Base-by-base conservation (phyloP, 2,113 vertebrate species). In the Zootoca vivipara region DNA sequence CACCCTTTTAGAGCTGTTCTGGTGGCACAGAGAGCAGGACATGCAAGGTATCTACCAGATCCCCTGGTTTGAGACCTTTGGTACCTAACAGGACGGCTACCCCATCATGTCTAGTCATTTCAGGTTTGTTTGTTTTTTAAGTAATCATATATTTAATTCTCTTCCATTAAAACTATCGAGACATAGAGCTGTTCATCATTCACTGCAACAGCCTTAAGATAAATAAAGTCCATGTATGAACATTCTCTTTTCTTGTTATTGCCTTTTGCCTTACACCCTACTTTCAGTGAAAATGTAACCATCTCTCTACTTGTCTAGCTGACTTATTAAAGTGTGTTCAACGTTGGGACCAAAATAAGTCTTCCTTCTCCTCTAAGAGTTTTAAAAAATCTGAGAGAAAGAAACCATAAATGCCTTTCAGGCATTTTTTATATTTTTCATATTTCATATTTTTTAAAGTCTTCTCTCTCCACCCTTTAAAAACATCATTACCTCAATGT, bases 391-490 rank as follows among this genome's bases (percentile, higher is more conserved):
- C 4, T 38, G 33, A 16, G 72, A 73, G 72, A 73, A 73, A 73
- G 33, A 73, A 73, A 73, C 18, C 6, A 6, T 18, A 73, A 73
- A 35, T 78, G 75, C 20, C 74, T 93, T 92, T 89, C 46, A 91
- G 70, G 30, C n/a, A n/a, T n/a, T n/a, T n/a, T n/a, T n/a, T n/a
- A n/a, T n/a, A n/a, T n/a, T n/a, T n/a, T n/a, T n/a, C n/a, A n/a
- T n/a, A n/a, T n/a, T n/a, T n/a, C n/a, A 35, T 28, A 40, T 85
- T 79, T 82, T 35, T 4, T 70, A 82, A 85, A 89, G 46, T 42
- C 20, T 85, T 7, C 1, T 81, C 87, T 74, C 87, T 87, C 91
- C 84, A 52, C 56, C 4, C 40, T 74, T 40, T 95, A 15, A 74
- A 78, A 33, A 2, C 65, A 85, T 2, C 42, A 86, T 81, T 90